Evolutionary conservation across 2,113 vertebrate genomes (phyloP).

Genomic region (Martes martes): DNA sequence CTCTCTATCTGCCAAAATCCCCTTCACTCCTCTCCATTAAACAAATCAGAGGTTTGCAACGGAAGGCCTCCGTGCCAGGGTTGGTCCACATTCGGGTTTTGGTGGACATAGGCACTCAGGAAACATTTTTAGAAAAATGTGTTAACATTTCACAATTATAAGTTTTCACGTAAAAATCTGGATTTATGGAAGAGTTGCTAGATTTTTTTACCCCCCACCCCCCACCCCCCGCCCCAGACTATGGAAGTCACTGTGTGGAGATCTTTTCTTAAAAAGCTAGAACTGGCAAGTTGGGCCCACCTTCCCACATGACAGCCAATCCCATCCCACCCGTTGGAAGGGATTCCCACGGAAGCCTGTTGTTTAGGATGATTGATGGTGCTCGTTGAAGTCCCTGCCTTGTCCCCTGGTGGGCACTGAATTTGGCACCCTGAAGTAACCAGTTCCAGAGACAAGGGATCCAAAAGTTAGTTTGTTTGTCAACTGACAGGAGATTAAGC

Average conservation of each 20-base stretch:
- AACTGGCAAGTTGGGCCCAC: not conserved
- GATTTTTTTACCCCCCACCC: not conserved
- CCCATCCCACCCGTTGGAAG: not conserved
- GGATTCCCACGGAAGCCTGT: rapidly evolving
- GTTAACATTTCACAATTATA: not conserved
- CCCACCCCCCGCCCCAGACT: not conserved
- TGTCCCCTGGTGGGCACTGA: not conserved
- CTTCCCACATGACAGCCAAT: not conserved
- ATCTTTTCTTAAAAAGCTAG: not conserved
- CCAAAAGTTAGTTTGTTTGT: not conserved
- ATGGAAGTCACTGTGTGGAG: not conserved
- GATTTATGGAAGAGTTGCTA: not conserved
- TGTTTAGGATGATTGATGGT: not conserved
- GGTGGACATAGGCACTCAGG: not conserved
- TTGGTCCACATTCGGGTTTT: not conserved
- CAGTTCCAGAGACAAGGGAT: not conserved
- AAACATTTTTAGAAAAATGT: not conserved
- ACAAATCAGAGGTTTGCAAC: not conserved
- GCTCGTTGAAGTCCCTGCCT: not conserved
- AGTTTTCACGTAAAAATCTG: not conserved
- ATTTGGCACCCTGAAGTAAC: not conserved
- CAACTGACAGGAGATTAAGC: not conserved
- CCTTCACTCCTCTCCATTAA: not conserved
- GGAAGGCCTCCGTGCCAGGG: not conserved
- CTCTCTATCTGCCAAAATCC: not conserved